Evolutionary conservation across 2,888 invertebrate species (phyloP).

Genomic region (Chalcis sispes): DNA sequence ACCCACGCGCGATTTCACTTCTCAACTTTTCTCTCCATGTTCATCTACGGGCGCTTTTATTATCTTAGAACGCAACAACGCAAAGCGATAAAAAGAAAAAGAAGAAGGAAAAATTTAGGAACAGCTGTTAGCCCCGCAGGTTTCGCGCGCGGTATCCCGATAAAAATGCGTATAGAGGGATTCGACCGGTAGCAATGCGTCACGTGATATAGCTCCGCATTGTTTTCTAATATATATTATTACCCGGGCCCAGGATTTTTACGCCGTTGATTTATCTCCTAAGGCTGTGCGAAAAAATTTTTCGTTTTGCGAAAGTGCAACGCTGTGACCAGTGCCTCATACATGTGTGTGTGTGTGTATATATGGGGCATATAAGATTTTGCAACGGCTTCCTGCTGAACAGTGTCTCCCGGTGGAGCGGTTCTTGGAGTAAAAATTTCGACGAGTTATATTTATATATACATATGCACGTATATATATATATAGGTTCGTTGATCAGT

Average conservation of each 20-base stretch:
- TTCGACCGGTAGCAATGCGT: background rate
- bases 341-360: background rate
- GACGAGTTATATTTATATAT: too few species aligned
- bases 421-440: too few species aligned
- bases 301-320: too few species aligned
- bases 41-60: slow-evolving; percentile 1
- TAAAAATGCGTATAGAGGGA: too few species aligned
- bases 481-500: background rate
- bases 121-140: slow-evolving; percentile 33
- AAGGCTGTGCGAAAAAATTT: slow-evolving; percentile 1
- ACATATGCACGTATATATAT: too few species aligned
- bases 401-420: background rate
- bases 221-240: slow-evolving; percentile 50
- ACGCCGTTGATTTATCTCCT: slow-evolving; percentile 44
- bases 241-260: slow-evolving; percentile 12
- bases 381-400: background rate
- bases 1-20: too few species aligned
- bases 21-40: background rate
- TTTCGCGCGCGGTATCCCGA: background rate
- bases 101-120: too few species aligned
- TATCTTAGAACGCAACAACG: background rate
- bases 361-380: too few species aligned
- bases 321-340: background rate
- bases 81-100: too few species aligned
- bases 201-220: slow-evolving; percentile 24